Conservation (phyloP, 2,113 vertebrate species). For the Connochaetes taurinus region DNA sequence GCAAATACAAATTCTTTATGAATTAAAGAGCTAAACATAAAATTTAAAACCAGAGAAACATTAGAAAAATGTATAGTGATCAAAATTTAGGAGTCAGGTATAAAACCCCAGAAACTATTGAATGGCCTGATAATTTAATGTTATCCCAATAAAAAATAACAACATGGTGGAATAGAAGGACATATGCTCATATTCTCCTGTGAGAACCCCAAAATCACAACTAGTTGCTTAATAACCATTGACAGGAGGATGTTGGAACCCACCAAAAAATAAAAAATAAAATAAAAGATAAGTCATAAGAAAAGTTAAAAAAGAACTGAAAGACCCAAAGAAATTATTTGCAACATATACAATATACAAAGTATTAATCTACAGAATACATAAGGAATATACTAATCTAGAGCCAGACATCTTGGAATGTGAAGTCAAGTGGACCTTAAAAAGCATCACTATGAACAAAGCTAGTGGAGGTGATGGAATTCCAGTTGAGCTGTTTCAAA, state of each 20-base stretch:
- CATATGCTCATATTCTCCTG: not conserved
- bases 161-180: not conserved
- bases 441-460: too few relatives aligned
- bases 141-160: not conserved
- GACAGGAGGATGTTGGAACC: not conserved
- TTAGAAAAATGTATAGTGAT: not conserved
- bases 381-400: not conserved
- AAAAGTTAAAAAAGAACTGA: not conserved
- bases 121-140: not conserved
- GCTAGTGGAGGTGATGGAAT: too few relatives aligned
- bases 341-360: not conserved
- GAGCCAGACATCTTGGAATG: too few relatives aligned
- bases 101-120: not conserved
- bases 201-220: not conserved
- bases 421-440: too few relatives aligned
- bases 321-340: not conserved
- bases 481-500: too few relatives aligned
- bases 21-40: not conserved
- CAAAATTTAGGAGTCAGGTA: not conserved
- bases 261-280: not conserved
- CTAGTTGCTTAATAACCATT: not conserved
- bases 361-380: not conserved
- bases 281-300: not conserved
- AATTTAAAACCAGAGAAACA: not conserved
- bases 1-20: not conserved